Evolutionary conservation across 2,797 vertebrate species (phyloP), one percentile per base, ranked within the genome.

Genomic region (Sebastes trivittatus): DNA sequence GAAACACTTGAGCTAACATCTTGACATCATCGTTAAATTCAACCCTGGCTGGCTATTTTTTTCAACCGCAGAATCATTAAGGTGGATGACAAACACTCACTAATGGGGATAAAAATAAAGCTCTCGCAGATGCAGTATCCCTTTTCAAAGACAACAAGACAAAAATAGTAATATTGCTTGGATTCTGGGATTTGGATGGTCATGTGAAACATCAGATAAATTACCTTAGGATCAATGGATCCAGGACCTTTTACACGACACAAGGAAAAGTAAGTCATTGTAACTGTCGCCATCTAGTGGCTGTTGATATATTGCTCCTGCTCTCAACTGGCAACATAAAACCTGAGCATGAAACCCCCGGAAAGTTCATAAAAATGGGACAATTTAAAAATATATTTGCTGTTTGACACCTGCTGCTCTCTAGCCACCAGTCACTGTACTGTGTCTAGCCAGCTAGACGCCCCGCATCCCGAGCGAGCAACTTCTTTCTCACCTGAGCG

Each of bases 381-480:
- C 18, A 72, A 52, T 89, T 80, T 73, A 80, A 86, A 88, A 89
- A 88, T 83, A 92, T 81, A 80, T 66, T 82, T 83, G 54, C 54
- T 54, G 58, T 80, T 75, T 78, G 72, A 82, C 77, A 82, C 74
- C 23, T 75, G 60, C 73, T 88, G 75, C 72, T 81, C 52, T 75
- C 54, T 68, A 77, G 77, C 85, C 85, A 84, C 68, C 81, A 61
- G 86, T 75, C 70, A 80, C 60, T 56, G 69, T 73, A 81, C 81
- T 63, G 82, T 83, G 94, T 95, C 95, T 93, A 95, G 95, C 95
- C 95, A 75, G 95, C 95, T 95, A 92, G 94, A 95, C 93, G 81
- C 75, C 88, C 82, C 66, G 3, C 54, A 75, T 87, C 89, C 91
- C 93, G 93, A 94, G 93, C 85, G 20, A 87, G 72, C 42, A 63